phyloP scores from a whole-genome alignment of 2,113 vertebrate genomes.

The Poeciliopsis occidentalis region DNA sequence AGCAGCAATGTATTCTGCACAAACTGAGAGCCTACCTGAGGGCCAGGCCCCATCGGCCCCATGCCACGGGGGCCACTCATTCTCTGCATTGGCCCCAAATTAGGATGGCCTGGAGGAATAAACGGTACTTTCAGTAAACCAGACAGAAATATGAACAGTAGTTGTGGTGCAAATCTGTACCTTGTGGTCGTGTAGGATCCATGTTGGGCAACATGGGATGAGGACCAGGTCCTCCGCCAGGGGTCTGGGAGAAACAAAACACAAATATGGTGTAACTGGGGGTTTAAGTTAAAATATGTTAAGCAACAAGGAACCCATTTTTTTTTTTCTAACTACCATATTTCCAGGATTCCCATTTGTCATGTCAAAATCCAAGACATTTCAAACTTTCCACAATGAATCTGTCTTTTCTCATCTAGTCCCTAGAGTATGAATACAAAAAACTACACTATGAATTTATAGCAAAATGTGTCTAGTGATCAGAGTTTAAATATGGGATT shows the following conservation, averaged over 20 bases:
- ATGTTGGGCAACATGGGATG: constrained; percentile 98
- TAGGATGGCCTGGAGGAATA: constrained; percentile 86
- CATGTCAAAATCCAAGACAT: too few species aligned
- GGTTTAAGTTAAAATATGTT: constrained; percentile 7
- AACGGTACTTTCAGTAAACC: background rate
- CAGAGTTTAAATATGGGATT: too few species aligned
- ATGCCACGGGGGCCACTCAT: constrained; percentile 98
- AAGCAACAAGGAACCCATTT: background rate
- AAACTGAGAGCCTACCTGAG: constrained; percentile 84
- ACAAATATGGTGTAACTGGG: constrained; percentile 1
- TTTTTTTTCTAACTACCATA: too few species aligned
- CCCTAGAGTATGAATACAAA: background rate
- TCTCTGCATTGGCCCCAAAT: constrained; percentile 97
- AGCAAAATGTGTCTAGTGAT: too few species aligned
- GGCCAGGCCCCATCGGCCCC: constrained; percentile 97
- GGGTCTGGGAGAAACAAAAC: constrained; percentile 80
- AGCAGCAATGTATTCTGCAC: background rate
- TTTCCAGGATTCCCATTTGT: too few species aligned
- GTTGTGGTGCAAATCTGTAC: constrained; percentile 39
- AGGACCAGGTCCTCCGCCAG: constrained; percentile 93
- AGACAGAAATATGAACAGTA: background rate
- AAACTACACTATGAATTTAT: background rate
- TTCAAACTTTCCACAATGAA: too few species aligned
- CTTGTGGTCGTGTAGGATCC: constrained; percentile 98
- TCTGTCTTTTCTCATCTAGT: background rate